Evolutionary conservation across 2,797 vertebrate species (phyloP).

Genomic region (Gobionotothen gibberifrons): DNA sequence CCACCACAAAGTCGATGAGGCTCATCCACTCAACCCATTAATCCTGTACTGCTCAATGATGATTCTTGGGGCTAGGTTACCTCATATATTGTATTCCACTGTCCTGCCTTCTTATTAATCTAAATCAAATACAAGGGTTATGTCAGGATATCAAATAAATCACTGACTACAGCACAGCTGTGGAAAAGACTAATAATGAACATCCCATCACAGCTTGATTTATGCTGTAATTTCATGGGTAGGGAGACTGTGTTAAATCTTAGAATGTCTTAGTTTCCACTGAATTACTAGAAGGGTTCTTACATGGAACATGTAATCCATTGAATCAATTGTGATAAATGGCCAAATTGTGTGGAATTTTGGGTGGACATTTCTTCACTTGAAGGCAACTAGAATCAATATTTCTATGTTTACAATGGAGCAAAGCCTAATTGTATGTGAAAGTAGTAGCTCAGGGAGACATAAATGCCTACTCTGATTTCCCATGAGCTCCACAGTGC

Average conservation of each 20-base stretch:
- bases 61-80: constrained; percentile 39
- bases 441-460: not conserved
- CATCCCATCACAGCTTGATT: constrained; percentile 48
- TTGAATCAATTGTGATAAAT: constrained; percentile 5
- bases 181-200: constrained; percentile 49
- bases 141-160: constrained; percentile 64
- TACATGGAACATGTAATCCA: constrained; percentile 21
- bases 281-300: constrained; percentile 21
- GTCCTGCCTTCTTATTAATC: constrained; percentile 50
- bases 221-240: constrained; percentile 45
- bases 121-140: constrained; percentile 48
- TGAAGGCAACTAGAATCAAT: not conserved
- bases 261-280: constrained; percentile 25
- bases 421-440: not conserved
- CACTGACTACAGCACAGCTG: constrained; percentile 44
- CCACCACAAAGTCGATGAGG: constrained; percentile 39
- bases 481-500: not conserved
- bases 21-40: constrained; percentile 55
- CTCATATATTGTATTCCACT: constrained; percentile 42
- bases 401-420: not conserved
- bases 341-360: not conserved
- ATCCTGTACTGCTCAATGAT: constrained; percentile 45
- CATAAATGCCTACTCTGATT: not conserved
- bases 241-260: constrained; percentile 12
- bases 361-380: not conserved